Evolutionary conservation across 30 jellyfish, hydroid and myxozoan genomes (phyloP), one percentile per base, ranked within the genome.

Genomic region (Rhopilema esculentum): DNA sequence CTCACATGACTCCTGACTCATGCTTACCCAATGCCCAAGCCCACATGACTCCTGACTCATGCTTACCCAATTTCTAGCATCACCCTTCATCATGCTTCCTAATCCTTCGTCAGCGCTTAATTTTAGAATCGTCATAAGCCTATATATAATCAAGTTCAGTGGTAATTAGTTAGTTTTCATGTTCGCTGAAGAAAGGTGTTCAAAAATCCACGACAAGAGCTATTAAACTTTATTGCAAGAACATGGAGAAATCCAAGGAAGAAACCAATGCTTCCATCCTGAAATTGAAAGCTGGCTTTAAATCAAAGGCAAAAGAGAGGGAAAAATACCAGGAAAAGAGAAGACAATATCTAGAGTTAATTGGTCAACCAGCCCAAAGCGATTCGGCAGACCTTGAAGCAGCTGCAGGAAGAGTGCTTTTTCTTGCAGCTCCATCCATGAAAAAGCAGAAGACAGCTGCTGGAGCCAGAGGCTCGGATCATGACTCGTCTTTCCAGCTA

Each of bases 61-160:
- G 72, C 72, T 63, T 24, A 63, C 72, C 72, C 72, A 19, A 63
- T 63, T 63, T 63, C 72, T 63, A 2, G 72, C 72, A 63, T 18
- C 72, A 63, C 17, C 72, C 29, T 19, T 63, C 72, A 63, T 63
- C 72, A 63, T 19, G 72, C n/a, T 63, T 63, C 29, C 16, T 7
- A 63, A 24, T 24, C 72, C 72, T 63, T 63, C 72, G 17, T 63
- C 72, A 63, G 8, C 29, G 8, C 72, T 63, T 63, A 24, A 63
- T 63, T 63, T 63, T 63, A 19, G 29, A 63, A 63, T 63, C 72
- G 57, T 12, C 57, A 40, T 40, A 40, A 40, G 9, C 57, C 57
- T 40, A 40, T 40, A 40, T 40, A 40, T 40, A 40, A 40, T 40
- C 57, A 40, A 40, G 57, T 40, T 40, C 57, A 40, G 12, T 40